Evolutionary conservation across 2,113 vertebrate genomes (phyloP), one percentile per base, ranked within the genome.

Genomic region (Acrocephalus kingi): DNA sequence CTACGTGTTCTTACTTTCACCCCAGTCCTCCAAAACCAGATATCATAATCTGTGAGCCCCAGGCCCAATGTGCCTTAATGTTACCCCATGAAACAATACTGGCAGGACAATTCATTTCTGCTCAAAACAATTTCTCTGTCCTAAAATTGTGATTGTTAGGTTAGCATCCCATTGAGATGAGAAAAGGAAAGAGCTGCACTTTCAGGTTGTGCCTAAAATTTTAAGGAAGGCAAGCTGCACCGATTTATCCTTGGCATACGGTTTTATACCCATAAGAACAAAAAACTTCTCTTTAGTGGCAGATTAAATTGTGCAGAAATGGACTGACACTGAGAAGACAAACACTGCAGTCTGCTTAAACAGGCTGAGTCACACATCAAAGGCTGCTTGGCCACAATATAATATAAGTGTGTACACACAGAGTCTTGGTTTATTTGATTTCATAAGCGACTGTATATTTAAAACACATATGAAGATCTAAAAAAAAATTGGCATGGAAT

Each of bases 221-320:
- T 93, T 92, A 93, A 94, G 85, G 76, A 89, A 87, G 69, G 62
- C 54, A 58, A 92, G 43, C 64, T 77, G 88, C 58, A 84, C 74
- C 4, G 80, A 75, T 93, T 93, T 92, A 87, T 82, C 74, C 35
- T 90, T 79, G 84, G 66, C 74, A 48, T 61, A 74, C 64, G 75
- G 58, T 64, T 95, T 92, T 59, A 92, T 74, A 90, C 5, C 37
- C 22, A 12, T 54, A 79, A 89, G 49, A 86, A 76, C 52, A 93
- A 96, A 90, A 92, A 78, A n/a, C 41, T 83, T 80, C 68, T 82
- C 89, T 90, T 91, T 83, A 91, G 68, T 59, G 84, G 67, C 75
- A 92, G 90, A 92, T 94, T 87, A 95, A 96, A 96, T 95, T 87
- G 92, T 69, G 93, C 93, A 94, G 93, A 97, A 96, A 96, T 63